Percentiles rank a stretch among this genome's conserved stretches.
Evolutionary conservation across 2,888 invertebrate genomes (phyloP).

Genomic region (Catocala sponsa): DNA sequence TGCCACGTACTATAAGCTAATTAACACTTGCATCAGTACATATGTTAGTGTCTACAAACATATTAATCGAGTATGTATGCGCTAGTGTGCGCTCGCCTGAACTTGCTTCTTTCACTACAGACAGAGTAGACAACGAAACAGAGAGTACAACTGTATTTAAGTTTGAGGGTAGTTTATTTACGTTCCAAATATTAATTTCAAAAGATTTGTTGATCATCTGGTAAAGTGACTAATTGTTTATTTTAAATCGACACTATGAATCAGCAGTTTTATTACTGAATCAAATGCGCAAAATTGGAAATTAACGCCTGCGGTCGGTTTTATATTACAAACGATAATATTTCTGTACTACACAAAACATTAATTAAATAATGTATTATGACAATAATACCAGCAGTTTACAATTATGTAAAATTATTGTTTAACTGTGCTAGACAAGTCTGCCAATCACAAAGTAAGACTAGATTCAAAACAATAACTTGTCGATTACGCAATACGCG

Average conservation of each 20-base stretch:
- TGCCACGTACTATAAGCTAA: slow-evolving; percentile 64
- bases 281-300: not conserved
- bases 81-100: slow-evolving; percentile 42
- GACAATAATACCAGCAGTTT: too few species aligned
- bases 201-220: not conserved
- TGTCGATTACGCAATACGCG: too few species aligned
- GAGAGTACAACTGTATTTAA: slow-evolving; percentile 16
- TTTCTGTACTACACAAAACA: too few species aligned
- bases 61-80: slow-evolving; percentile 57
- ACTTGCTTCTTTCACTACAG: slow-evolving; percentile 34
- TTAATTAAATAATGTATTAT: too few species aligned
- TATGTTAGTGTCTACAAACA: slow-evolving; percentile 73
- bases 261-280: not conserved
- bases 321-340: not conserved
- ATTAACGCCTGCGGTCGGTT: not conserved
- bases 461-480: too few species aligned
- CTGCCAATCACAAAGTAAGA: too few species aligned
- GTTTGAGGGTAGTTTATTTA: too few species aligned
- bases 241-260: not conserved
- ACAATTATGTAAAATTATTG: too few species aligned
- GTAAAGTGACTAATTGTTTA: not conserved
- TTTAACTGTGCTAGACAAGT: too few species aligned
- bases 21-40: slow-evolving; percentile 77
- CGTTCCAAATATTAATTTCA: too few species aligned
- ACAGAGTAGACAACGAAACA: slow-evolving; percentile 37